Base-by-base conservation (phyloP, 1,140 invertebrate species). In the Augochlora pura region DNA sequence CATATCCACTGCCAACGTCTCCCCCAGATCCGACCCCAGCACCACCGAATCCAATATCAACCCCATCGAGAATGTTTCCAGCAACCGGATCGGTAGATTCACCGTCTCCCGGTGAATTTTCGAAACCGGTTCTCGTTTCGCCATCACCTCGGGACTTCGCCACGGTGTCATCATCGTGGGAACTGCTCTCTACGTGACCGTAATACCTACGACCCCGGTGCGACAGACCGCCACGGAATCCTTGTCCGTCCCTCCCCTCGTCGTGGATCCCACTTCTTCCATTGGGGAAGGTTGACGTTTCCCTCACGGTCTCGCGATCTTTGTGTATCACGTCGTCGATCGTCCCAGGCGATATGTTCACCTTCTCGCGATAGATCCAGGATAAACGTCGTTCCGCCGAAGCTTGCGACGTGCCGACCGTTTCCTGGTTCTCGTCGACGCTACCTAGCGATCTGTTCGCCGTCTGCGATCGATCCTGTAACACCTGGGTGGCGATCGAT, bases 161-260 rank as follows among this genome's bases (percentile, higher is more conserved):
- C 67, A 62, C 12, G n/a, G 39, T 46, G 1, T 60, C 25, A 32
- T 76, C 39, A 68, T 60, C 54, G 23, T 14, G 25, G 3, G 27
- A 62, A 68, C 10, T 23, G 25, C 23, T 0, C 7, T 2, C 59
- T 46, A 77, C 67, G 76, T 71, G 76, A 71, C 9, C 18, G 32
- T 71, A 71, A 77, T 77, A 54, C 42, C 27, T 14, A 42, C n/a
- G 2, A 2, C 54, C 65, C 12, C 0, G 21, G 18, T 32, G 21
- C 21, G 8, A 2, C 0, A 21, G 25, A 18, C 12, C 9, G 27
- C 1, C 2, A 16, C 27, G 54, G 4, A 21, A 57, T 46, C n/a
- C 27, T 14, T 23, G 2, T 18, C 16, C 23, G 27, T 27, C 39
- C 23, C 10, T n/a, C 52, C 18, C 18, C 7, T 16, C 3, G 25